These are phyloP conservation scores for Dasysyrphus albostriatus DNA, from an alignment of 2,888 invertebrate genomes.

Conservation along the genomic window DNA sequence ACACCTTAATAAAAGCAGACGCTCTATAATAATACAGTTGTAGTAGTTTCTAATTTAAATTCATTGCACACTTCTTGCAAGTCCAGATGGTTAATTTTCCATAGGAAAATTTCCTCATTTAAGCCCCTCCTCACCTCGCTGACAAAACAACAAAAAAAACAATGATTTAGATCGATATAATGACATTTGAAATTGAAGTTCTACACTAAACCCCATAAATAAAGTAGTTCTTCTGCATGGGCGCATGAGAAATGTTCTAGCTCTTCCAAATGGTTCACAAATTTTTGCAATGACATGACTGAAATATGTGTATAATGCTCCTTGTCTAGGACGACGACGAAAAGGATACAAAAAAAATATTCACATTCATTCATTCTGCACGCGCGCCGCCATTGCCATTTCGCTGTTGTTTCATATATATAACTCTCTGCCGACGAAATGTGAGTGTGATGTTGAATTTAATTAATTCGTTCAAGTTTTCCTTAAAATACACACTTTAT, in stretches of 20 bases:
- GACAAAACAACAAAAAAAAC: background rate
- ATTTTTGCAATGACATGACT: constrained; percentile 41
- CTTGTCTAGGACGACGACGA: background rate
- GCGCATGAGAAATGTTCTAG: constrained; percentile 40
- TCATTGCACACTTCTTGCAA: constrained; percentile 14
- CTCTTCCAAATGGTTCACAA: constrained; percentile 36
- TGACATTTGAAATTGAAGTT: constrained; percentile 28
- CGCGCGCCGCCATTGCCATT: constrained; percentile 10
- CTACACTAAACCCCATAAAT: constrained; percentile 19
- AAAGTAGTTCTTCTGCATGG: constrained; percentile 14
- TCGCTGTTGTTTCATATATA: constrained; percentile 3
- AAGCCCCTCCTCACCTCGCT: background rate
- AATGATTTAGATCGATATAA: constrained; percentile 42
- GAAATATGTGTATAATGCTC: constrained; percentile 15
- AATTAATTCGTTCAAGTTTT: constrained; percentile 61
- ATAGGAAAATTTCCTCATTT: background rate
- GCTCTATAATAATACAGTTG: too few relatives aligned
- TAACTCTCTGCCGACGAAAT: background rate
- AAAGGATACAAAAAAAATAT: constrained; percentile 8
- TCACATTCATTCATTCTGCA: background rate
- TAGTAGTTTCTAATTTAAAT: constrained; percentile 23
- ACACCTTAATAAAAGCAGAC: background rate
- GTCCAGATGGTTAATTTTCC: constrained; percentile 21
- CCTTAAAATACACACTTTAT: constrained; percentile 28
- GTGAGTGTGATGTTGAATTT: constrained; percentile 50